Base-by-base conservation (phyloP, 2,797 vertebrate species). In the Holocentrus rufus region DNA sequence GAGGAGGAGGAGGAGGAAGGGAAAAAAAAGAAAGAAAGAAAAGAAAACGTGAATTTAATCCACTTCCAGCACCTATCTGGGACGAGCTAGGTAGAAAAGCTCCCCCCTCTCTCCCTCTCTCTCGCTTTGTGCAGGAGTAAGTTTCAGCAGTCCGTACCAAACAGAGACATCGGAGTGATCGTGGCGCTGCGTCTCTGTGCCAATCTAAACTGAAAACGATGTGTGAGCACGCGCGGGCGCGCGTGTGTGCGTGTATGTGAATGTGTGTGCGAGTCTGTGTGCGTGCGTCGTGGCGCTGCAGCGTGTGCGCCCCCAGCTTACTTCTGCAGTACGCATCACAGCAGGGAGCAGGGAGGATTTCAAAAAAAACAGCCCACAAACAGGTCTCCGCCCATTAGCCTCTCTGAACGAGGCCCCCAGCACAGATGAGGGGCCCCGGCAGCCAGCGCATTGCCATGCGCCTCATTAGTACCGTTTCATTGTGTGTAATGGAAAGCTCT, bases 251-350 rank as follows among this genome's bases (percentile, higher is more conserved):
- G 34, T 30, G n/a, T 27, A 27, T 27, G 25, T 27, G 25, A 27
- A 27, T 27, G 61, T 67, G 77, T 58, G 65, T 69, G 54, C 56
- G 34, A 25, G 63, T 18, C 72, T 31, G 52, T 42, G 79, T 22
- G 70, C 10, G 31, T 46, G 55, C 64, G 70, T 77, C 22, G 82
- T 71, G 82, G 76, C 76, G 84, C 84, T 84, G 91, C 91, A 54
- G 86, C 76, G 87, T 81, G 87, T 74, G 82, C 74, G 73, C 84
- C 84, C 81, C 85, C 77, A 81, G 76, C 76, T 79, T 82, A 76
- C 83, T 89, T 72, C 88, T 89, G 90, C 90, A 88, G 86, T 79
- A 85, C 80, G 82, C 88, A 85, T 83, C 90, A 67, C 87, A 88
- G 88, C 86, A 74, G 83, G 88, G 66, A 86, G 72, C 84, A 39